Conservation (phyloP, 1,140 invertebrate genomes). For the Heliothis virescens region DNA sequence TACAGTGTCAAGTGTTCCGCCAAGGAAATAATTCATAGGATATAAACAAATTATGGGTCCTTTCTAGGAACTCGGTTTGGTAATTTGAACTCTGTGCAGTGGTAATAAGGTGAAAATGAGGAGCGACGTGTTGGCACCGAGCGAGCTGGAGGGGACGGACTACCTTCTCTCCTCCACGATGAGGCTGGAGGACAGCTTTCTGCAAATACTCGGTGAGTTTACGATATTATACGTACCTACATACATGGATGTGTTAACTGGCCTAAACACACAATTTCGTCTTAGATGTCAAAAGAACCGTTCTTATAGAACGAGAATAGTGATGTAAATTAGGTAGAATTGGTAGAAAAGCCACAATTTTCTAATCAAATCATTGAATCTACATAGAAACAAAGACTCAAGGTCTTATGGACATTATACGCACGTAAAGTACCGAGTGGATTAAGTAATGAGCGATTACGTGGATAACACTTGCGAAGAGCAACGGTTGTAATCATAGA, state of each 20-base stretch:
- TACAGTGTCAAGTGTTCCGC: constrained; percentile 50
- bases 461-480: not conserved
- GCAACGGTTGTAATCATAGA: not conserved
- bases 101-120: constrained; percentile 76
- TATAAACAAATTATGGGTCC: constrained; percentile 47
- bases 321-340: too few relatives aligned
- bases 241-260: not conserved
- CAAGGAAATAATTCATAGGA: constrained; percentile 47
- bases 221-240: not conserved
- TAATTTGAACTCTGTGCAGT: constrained; percentile 62
- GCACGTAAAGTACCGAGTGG: not conserved
- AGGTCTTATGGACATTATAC: not conserved
- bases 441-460: constrained; percentile 9
- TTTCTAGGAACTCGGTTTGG: constrained; percentile 44
- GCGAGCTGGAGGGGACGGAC: constrained; percentile 87
- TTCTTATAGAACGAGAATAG: not conserved
- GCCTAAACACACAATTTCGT: not conserved
- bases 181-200: constrained; percentile 86
- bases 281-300: not conserved
- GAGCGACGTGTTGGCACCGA: constrained; percentile 83
- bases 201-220: constrained; percentile 87
- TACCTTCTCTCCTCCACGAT: constrained; percentile 88
- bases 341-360: not conserved
- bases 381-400: not conserved
- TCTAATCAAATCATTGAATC: not conserved